Base-by-base conservation (phyloP, 2,888 invertebrate genomes). In the Cyrtodaria siliqua region DNA sequence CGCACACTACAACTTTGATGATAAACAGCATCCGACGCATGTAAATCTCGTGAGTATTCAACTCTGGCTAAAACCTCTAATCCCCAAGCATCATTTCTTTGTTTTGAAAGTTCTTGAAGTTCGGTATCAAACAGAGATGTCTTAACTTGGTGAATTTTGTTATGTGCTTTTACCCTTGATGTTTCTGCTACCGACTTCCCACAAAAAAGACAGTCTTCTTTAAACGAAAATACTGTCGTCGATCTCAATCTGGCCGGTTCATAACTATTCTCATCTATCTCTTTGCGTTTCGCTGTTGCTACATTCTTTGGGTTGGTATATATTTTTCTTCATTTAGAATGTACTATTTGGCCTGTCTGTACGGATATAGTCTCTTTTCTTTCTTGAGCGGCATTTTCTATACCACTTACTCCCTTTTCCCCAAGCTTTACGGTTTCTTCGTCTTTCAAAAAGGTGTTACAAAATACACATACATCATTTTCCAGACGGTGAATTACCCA, bases 21-120 rank as follows among this genome's bases (percentile, higher is more conserved):
- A 50, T 82, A 85, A 6, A 80, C 20, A 0, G 80, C 76, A 60
- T 84, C 85, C 16, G 72, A 70, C 12, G 85, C 84, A 47, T 49
- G 82, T 9, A 85, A 74, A 69, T 84, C 85, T 20, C 33, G 42
- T 16, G 53, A 26, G 42, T 18, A 66, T 20, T 79, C 49, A 9
- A 79, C 24, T 38, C 79, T 52, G 3, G 66, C 47, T 12, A 40
- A 49, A 0, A 82, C 67, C 20, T 29, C 29, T 29, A 59, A 42
- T 16, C 49, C 67, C 68, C 68, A 74, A 24, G 47, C 42, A 50
- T 74, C 74, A 20, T 62, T 50, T 52, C 74, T 33, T 50, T 62
- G n/a, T 3, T 40, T 56, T 12, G 42, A 44, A 6, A 4, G 27
- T 27, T 27, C 23, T 12, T 38, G 2, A 24, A 73, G 49, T 27